Base-by-base conservation (phyloP, 2,888 invertebrate genomes). In the Erpobdella octoculata region DNA sequence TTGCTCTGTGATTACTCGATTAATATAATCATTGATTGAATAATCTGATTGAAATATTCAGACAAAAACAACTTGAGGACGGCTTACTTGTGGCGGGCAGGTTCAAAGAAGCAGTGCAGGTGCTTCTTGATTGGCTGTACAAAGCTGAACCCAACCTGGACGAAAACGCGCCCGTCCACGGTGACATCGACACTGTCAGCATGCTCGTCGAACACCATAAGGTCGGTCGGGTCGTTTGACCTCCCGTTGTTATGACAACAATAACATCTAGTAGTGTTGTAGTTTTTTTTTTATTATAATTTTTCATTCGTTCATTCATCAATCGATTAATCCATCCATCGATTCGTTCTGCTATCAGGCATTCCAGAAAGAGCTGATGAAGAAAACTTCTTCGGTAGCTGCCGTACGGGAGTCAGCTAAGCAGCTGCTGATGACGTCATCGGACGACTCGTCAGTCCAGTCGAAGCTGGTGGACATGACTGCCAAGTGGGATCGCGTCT, bases 161-260 rank as follows among this genome's bases (percentile, higher is more conserved):
- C 0, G 90, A 90, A 61, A 90, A 92, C 75, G 88, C 90, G 9
- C 91, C 91, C 0, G 89, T 96, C 0, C 91, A 94, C 80, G 98
- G 97, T 0, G 98, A 98, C 84, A 85, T 96, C 67, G 97, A 98
- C 81, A 97, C 96, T 0, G 96, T 98, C 18, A 91, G 90, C 82
- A 90, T 90, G 76, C 87, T 98, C 2, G 89, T 93, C 38, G 96
- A 96, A 78, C 91, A 92, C 79, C 96, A 98, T 82, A 90, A 90
- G 86, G 88, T 82, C 74, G 31, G 35, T n/a, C n/a, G n/a, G n/a
- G n/a, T n/a, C n/a, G n/a, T n/a, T n/a, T n/a, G n/a, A n/a, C n/a
- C n/a, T n/a, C n/a, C n/a, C n/a, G n/a, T n/a, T n/a, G n/a, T n/a
- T n/a, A n/a, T n/a, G n/a, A n/a, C n/a, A n/a, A n/a, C n/a, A n/a